Evolutionary conservation across 2,113 vertebrate genomes (phyloP).

Genomic region (Dipodomys ordii): DNA sequence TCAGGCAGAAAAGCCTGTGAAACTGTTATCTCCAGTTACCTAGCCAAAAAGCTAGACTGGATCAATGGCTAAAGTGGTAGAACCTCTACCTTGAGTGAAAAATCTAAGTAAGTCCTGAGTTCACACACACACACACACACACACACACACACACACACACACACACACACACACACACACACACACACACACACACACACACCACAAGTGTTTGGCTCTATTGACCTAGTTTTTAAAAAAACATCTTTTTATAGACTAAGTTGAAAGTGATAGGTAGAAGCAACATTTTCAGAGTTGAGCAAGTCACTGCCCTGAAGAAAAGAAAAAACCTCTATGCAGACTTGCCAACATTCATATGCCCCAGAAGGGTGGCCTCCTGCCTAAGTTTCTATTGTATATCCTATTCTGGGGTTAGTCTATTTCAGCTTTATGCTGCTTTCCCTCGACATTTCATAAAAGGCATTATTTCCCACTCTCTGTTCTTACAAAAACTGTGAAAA

Average conservation of each 20-base stretch:
- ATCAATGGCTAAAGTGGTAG: no score
- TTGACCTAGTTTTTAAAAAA: background rate
- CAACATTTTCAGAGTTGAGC: background rate
- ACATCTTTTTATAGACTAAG: background rate
- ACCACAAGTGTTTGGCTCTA: background rate
- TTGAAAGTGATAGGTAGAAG: slow-evolving; percentile 4
- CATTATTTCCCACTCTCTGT: slow-evolving; percentile 33
- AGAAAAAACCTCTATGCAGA: no score
- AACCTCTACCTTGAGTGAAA: no score
- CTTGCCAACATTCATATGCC: background rate
- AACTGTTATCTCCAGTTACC: no score
- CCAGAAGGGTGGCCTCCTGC: background rate
- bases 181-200: background rate
- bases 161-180: background rate
- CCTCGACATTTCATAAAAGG: background rate
- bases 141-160: background rate
- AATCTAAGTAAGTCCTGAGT: no score
- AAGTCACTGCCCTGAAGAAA: background rate
- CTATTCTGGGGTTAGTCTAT: background rate
- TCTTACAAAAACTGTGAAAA: slow-evolving; percentile 33
- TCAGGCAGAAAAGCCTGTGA: no score
- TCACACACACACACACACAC: background rate
- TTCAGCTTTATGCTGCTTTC: slow-evolving; percentile 12
- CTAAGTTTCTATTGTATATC: background rate
- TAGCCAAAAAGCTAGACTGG: no score